Conservation (phyloP, 2,113 vertebrate genomes). For the Lutjanus erythropterus region DNA sequence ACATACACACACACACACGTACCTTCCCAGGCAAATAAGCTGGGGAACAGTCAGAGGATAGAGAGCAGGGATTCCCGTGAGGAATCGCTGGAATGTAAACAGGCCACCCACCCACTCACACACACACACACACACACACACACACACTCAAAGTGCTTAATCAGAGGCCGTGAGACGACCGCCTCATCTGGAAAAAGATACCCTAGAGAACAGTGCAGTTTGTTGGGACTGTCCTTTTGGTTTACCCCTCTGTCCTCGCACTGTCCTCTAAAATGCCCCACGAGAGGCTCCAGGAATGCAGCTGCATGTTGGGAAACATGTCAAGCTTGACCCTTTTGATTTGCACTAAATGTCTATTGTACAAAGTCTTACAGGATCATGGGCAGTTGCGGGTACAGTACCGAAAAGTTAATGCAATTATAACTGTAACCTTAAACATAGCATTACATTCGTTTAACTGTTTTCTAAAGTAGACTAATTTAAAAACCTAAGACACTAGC, state of each 20-base stretch:
- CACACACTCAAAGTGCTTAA: constrained; percentile 23
- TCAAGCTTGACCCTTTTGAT: constrained; percentile 49
- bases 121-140: constrained; percentile 20
- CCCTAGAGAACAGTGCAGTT: constrained; percentile 47
- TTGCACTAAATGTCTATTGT: constrained; percentile 24
- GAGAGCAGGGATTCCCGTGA: constrained; percentile 59
- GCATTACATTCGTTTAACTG: no score
- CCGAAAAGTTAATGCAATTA: no score
- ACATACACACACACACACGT: constrained; percentile 11
- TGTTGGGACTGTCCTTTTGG: constrained; percentile 40
- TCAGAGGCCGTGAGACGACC: constrained; percentile 55
- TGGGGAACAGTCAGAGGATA: constrained; percentile 41
- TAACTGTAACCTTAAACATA: no score
- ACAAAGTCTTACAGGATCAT: constrained; percentile 4
- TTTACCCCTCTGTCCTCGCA: constrained; percentile 26
- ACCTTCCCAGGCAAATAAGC: constrained; percentile 44
- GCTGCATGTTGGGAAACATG: constrained; percentile 53
- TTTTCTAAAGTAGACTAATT: no score
- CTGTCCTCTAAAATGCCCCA: constrained; percentile 35
- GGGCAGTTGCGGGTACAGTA: no score
- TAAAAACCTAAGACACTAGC: no score
- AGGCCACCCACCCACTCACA: constrained; percentile 41
- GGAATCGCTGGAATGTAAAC: constrained; percentile 79
- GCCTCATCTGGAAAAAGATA: constrained; percentile 61
- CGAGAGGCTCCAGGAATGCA: constrained; percentile 38